These are phyloP conservation scores for Halocaridina rubra DNA, from an alignment of 2,888 invertebrate genomes.

Conservation along the genomic window DNA sequence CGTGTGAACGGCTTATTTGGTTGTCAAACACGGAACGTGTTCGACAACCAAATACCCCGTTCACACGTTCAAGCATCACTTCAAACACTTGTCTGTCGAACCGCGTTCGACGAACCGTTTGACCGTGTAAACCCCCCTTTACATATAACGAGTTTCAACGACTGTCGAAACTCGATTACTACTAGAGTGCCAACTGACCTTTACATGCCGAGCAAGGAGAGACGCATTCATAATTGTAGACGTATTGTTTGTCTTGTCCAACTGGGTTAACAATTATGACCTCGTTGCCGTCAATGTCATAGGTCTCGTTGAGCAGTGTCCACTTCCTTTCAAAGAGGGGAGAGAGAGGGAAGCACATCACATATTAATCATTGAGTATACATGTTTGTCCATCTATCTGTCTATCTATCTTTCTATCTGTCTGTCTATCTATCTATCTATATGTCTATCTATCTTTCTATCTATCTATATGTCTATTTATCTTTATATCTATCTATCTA, in stretches of 20 bases:
- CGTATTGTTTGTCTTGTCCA: constrained; percentile 9
- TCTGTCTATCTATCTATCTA: background rate
- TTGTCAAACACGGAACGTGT: no score
- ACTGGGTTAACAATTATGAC: constrained; percentile 31
- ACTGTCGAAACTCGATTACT: no score
- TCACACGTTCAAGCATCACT: no score
- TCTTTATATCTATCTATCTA: background rate
- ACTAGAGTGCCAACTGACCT: no score
- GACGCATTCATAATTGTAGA: constrained; percentile 30
- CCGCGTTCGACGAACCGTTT: no score
- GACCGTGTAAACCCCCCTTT: no score
- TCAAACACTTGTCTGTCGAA: no score
- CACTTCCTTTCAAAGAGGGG: constrained; percentile 1
- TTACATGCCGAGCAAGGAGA: constrained; percentile 32
- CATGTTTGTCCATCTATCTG: background rate
- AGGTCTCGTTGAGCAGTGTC: constrained; percentile 14
- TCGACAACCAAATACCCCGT: no score
- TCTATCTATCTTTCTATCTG: background rate
- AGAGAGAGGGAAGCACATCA: background rate
- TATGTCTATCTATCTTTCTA: background rate
- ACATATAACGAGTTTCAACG: no score
- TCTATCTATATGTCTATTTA: background rate
- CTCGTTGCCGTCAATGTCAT: constrained; percentile 36
- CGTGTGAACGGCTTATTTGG: no score
- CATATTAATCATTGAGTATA: background rate